phyloP scores from a whole-genome alignment of 2,797 vertebrate genomes.

The Diceros bicornis region DNA sequence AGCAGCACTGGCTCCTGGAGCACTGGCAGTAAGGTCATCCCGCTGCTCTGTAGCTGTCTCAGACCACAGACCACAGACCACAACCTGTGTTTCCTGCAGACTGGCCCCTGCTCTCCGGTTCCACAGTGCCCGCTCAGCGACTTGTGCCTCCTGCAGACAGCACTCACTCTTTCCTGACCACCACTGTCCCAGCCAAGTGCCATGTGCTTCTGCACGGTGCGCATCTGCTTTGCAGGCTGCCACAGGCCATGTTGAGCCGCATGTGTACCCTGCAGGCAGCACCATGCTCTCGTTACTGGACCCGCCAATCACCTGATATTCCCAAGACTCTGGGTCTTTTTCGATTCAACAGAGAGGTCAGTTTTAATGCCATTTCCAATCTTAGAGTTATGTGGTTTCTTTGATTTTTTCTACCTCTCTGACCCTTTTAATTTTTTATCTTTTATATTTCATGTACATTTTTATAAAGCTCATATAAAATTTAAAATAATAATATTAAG shows the following conservation, averaged over 20 bases:
- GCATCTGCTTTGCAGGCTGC: neutral
- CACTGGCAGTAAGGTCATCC: neutral
- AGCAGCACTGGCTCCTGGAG: neutral
- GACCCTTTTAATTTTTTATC: neutral
- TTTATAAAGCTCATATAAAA: neutral
- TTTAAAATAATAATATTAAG: neutral
- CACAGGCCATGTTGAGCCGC: rapidly evolving
- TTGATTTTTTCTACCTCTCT: neutral
- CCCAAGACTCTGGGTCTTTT: neutral
- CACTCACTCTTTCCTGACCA: neutral
- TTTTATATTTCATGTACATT: neutral
- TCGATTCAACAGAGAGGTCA: neutral
- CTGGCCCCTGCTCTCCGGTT: no score
- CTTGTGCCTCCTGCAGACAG: neutral
- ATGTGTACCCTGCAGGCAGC: no score
- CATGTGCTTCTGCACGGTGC: rapidly evolving
- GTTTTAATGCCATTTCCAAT: neutral
- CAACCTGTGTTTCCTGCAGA: neutral
- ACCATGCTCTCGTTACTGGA: neutral
- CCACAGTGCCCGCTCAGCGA: no score
- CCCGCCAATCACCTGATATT: neutral
- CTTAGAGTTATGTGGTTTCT: neutral
- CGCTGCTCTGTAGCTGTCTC: no score
- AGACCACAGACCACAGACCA: neutral
- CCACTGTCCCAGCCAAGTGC: neutral